Base-by-base conservation (phyloP, 2,888 invertebrate genomes). In the Ecdyonurus torrentis region DNA sequence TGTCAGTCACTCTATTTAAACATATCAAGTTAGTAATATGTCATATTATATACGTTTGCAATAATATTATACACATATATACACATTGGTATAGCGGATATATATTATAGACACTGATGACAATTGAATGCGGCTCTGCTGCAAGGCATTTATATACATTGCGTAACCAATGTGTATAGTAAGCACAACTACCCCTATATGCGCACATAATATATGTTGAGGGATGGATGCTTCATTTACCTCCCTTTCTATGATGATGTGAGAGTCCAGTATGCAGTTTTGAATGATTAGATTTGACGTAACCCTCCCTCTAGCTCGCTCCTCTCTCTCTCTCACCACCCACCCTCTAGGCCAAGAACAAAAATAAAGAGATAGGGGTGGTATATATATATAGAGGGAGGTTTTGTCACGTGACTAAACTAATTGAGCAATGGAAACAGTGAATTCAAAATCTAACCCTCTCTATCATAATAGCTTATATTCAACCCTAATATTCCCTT, bases 281-380 rank as follows among this genome's bases (percentile, higher is more conserved):
- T 55, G 55, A 55, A n/a, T 55, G 55, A 55, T 55, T 55, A 55
- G 55, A 55, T 55, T 55, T 55, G 55, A 55, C 55, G 22, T 55
- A 55, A 55, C 55, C 55, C 50, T 50, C n/a, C n/a, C n/a, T n/a
- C n/a, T n/a, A n/a, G n/a, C 50, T 50, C 10, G 50, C 50, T 50
- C n/a, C n/a, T 7, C 50, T 7, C 18, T 55, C 55, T 7, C 55
- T 20, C 55, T n/a, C 55, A 10, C 22, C 55, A 7, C n/a, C n/a
- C n/a, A 55, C 5, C 19, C 3, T n/a, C 19, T 5, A 7, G n/a
- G 55, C 7, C 37, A 37, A 37, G 15, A 37, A 10, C 7, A 37
- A 37, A 15, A 37, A 37, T 5, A 37, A 37, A 37, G 5, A 37
- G 15, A 37, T 5, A 15, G 37, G 15, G 37, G 37, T 5, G 37